These are phyloP conservation scores for Anser brachyrhynchus DNA, from an alignment of 2,113 vertebrate species.

Conservation along the genomic window DNA sequence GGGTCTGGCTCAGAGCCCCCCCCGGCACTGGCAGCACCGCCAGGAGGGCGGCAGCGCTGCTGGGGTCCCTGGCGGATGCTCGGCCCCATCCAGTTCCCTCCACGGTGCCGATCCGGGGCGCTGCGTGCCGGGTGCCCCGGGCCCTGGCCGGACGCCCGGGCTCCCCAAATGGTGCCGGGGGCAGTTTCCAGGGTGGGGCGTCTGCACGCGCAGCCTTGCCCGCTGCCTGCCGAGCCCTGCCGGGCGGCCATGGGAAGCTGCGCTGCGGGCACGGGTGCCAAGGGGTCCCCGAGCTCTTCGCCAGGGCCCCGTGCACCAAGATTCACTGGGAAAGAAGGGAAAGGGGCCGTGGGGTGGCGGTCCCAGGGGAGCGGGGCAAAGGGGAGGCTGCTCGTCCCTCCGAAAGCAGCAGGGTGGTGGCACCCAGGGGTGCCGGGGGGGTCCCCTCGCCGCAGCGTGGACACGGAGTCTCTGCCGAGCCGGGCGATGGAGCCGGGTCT, in stretches of 20 bases:
- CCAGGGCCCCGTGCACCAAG: too few species aligned
- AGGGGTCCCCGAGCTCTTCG: too few species aligned
- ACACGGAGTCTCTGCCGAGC: not conserved
- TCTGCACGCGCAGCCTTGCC: constrained; percentile 13
- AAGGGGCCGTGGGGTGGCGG: not conserved
- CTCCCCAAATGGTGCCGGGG: not conserved
- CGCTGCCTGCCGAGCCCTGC: constrained; percentile 28
- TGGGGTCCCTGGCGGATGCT: rapidly evolving
- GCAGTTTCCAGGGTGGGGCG: not conserved
- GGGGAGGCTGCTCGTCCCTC: not conserved
- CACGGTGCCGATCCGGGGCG: not conserved
- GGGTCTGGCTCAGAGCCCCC: not conserved
- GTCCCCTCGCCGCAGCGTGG: too few species aligned
- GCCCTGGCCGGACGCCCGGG: not conserved
- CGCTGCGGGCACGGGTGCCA: not conserved
- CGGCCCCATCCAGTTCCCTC: not conserved
- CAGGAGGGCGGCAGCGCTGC: rapidly evolving
- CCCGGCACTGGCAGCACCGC: rapidly evolving
- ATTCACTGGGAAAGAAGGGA: too few species aligned
- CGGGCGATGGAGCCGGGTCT: not conserved
- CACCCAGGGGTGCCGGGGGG: rapidly evolving
- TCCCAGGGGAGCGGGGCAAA: not conserved
- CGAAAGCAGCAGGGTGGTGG: rapidly evolving
- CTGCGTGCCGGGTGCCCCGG: not conserved
- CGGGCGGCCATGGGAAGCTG: not conserved